phyloP scores from a whole-genome alignment of 1,140 invertebrate species.

The Cryptotermes secundus region DNA sequence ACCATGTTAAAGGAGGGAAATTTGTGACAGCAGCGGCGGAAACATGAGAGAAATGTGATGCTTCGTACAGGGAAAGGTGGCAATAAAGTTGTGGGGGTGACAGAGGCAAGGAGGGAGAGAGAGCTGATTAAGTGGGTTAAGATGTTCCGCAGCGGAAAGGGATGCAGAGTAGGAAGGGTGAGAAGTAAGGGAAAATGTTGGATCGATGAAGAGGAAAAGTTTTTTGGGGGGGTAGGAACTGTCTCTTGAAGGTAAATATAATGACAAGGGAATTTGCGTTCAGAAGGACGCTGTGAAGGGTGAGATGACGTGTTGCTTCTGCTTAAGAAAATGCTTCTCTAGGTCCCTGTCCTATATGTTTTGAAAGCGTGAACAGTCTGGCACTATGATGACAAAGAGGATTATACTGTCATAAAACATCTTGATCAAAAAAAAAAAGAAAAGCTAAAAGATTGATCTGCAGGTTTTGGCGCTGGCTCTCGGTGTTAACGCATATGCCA shows the following conservation, averaged over 20 bases:
- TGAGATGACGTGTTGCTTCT: background rate
- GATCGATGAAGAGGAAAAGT: constrained; percentile 12
- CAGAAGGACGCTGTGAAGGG: background rate
- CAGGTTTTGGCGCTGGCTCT: too few species aligned
- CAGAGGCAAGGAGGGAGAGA: background rate
- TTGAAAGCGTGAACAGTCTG: background rate
- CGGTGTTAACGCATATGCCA: too few species aligned
- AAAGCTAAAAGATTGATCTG: too few species aligned
- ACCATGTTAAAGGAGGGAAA: background rate
- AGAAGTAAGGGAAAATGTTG: background rate
- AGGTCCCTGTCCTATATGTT: background rate
- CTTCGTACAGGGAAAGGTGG: background rate
- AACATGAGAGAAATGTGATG: background rate
- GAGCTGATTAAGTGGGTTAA: background rate
- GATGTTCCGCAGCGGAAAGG: background rate
- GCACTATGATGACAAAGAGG: background rate
- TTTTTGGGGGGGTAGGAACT: background rate
- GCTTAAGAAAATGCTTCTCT: background rate
- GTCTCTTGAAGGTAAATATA: background rate
- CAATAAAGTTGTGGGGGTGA: background rate
- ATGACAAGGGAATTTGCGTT: background rate
- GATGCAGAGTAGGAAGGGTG: background rate
- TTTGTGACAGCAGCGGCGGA: background rate
- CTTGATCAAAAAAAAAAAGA: too few species aligned
- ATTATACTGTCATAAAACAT: background rate